Evolutionary conservation across 2,113 vertebrate species (phyloP), one percentile per base, ranked within the genome.

Genomic region (Lepus europaeus): DNA sequence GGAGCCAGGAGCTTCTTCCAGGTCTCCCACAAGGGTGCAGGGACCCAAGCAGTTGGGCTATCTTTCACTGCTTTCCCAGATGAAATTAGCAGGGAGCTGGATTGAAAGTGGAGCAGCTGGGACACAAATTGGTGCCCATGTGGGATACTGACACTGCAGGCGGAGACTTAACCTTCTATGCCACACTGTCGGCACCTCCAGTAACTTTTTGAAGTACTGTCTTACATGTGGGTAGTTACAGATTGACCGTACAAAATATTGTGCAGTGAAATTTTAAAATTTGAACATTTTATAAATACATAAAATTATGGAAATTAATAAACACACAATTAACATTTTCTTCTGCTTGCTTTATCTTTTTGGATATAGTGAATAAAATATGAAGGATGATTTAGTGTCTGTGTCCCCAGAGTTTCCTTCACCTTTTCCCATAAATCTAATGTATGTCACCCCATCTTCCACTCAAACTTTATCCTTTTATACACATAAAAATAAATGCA

Each of bases 401-500:
- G 10, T 16, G 8, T 4, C 11, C 39, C 51, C 10, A n/a, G n/a
- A 76, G 4, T 80, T 91, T 66, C 12, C 5, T 82, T 64, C 20
- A 3, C 0, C 12, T 83, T 64, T 49, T 22, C 25, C 36, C 25
- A 8, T 61, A 94, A 84, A 84, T 84, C 70, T 93, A 80, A 61
- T 53, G 25, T 53, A 8, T 83, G 36, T 53, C 1, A 33, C 92
- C 81, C n/a, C 13, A 92, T 87, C 33, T 90, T 87, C 56, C 56
- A 73, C 53, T 96, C 22, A 92, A 63, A 89, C 77, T 77, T 80
- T 94, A 81, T 72, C 29, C 20, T 73, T 87, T 73, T 77, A 25
- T 6, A 64, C 27, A 63, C 6, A 64, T 86, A 49, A 76, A 74
- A 64, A 90, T 66, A 90, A 36, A 89, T 27, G 23, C 2, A 89